A percentile compares a stretch with the other conserved stretches of the same genome.
Conservation (phyloP, 2,797 vertebrate species). For the Enteromius radiatus region DNA sequence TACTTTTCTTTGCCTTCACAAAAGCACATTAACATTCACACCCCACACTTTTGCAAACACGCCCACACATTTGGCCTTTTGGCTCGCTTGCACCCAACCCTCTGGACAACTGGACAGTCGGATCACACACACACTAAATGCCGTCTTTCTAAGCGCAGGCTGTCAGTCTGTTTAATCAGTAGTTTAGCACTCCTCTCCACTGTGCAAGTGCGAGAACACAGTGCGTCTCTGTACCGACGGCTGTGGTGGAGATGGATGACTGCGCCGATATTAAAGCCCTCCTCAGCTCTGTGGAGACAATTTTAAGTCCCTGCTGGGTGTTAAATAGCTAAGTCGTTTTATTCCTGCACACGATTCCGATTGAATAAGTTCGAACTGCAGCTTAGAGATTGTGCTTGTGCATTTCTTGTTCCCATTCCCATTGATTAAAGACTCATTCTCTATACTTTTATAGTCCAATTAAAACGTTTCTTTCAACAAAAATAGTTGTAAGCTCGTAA, state of each 20-base stretch:
- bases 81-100: conserved; percentile 9
- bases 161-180: conserved; percentile 44
- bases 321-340: conserved; percentile 22
- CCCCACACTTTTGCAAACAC: conserved; percentile 23
- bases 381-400: conserved; percentile 1
- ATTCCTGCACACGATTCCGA: conserved; percentile 16
- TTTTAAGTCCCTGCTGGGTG: conserved; percentile 29
- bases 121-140: conserved; percentile 16
- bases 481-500: background rate
- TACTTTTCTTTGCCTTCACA: conserved; percentile 23
- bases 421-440: background rate
- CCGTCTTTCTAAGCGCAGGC: conserved; percentile 3
- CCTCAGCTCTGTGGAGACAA: conserved; percentile 9
- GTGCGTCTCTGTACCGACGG: background rate
- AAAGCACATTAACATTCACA: conserved; percentile 42
- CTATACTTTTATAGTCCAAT: background rate
- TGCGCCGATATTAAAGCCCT: conserved; percentile 38
- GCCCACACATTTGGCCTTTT: conserved; percentile 34
- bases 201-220: conserved; percentile 35
- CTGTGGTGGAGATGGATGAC: conserved; percentile 40
- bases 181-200: conserved; percentile 30
- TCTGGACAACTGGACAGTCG: conserved; percentile 18
- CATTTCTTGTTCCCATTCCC: conserved; percentile 3
- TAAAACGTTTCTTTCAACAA: background rate
- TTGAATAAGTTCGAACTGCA: background rate